Conservation (phyloP, 2,113 vertebrate species). For the Etheostoma spectabile region DNA sequence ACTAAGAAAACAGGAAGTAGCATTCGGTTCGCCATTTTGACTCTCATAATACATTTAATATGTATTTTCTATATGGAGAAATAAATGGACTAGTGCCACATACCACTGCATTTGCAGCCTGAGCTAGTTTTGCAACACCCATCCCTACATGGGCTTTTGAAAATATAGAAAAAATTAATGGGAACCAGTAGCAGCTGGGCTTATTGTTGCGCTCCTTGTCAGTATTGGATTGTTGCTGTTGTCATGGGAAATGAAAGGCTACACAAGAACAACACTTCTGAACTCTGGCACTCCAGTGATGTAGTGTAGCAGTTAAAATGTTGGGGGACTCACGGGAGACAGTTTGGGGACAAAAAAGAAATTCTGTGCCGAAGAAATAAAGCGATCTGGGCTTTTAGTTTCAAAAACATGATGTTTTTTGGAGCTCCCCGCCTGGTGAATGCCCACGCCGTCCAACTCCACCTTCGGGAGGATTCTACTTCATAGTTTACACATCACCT, state of each 20-base stretch:
- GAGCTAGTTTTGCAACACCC: background rate
- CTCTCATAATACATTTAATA: background rate
- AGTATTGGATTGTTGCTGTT: slow-evolving; percentile 9
- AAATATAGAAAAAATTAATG: background rate
- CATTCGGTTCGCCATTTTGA: no score
- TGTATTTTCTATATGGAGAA: background rate
- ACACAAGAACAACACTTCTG: background rate
- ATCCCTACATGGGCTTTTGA: background rate
- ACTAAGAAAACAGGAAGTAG: no score
- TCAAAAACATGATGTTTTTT: no score
- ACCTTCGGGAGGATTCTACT: no score
- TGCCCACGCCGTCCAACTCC: no score
- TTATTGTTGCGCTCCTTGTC: background rate
- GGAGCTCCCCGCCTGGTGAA: no score
- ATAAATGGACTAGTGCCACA: background rate
- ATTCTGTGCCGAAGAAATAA: background rate
- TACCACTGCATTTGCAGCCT: background rate
- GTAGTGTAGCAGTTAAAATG: background rate
- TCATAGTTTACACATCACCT: no score
- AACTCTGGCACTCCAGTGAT: background rate
- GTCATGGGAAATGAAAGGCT: slow-evolving; percentile 7
- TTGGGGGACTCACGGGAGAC: background rate
- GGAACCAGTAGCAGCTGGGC: background rate
- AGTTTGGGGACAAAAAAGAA: background rate
- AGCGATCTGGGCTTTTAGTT: background rate